phyloP scores from a whole-genome alignment of 2,113 vertebrate species.

The Platysternon megacephalum region DNA sequence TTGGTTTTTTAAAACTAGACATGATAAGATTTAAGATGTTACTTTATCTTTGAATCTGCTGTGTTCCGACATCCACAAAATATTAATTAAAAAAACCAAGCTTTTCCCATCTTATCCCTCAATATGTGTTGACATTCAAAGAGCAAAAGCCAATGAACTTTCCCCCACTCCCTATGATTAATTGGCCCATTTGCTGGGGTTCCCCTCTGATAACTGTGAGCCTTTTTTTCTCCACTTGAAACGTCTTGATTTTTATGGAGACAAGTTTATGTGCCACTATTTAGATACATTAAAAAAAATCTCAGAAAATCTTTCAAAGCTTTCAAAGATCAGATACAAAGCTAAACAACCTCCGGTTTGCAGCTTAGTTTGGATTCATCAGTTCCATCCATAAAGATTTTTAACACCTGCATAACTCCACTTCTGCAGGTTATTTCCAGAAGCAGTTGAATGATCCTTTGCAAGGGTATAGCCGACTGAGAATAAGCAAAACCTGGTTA shows the following conservation, averaged over 20 bases:
- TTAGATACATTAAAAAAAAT: not conserved
- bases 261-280: not conserved
- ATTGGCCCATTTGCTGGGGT: not conserved
- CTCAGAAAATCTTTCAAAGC: not conserved
- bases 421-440: not conserved
- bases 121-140: not conserved
- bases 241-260: not conserved
- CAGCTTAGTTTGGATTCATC: not conserved
- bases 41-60: not conserved
- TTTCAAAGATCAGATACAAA: not conserved
- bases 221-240: not conserved
- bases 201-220: not conserved
- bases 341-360: not conserved
- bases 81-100: not conserved
- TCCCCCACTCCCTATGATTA: not conserved
- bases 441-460: not conserved
- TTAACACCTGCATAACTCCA: not conserved
- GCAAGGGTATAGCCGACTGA: not conserved
- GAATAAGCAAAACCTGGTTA: not conserved
- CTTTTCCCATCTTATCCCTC: not conserved
- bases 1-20: not conserved
- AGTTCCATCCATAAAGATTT: not conserved
- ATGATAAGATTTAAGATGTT: accelerated
- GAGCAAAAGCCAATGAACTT: not conserved
- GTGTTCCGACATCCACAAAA: not conserved